Conservation (phyloP, 2,888 invertebrate species). For the Eustalomyia histrio region DNA sequence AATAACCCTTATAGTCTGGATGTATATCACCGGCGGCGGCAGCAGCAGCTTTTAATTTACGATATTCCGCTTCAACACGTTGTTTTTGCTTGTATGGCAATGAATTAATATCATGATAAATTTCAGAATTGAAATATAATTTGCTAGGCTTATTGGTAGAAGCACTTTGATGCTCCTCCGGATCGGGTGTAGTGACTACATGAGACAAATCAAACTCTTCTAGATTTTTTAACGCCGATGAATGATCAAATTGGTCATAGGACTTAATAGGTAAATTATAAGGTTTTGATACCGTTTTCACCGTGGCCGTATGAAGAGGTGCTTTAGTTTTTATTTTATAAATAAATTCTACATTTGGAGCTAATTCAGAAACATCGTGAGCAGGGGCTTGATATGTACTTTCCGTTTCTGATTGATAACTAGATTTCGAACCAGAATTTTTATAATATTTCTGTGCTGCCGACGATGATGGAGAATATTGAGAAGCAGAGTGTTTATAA, state of each 20-base stretch:
- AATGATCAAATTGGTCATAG: conserved; percentile 77
- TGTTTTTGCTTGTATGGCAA: conserved; percentile 75
- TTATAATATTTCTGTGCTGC: conserved; percentile 51
- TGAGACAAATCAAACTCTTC: conserved; percentile 78
- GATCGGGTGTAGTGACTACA: conserved; percentile 72
- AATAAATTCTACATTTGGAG: conserved; percentile 78
- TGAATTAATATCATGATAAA: conserved; percentile 79
- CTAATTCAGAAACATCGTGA: conserved; percentile 71
- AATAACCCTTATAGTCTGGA: conserved; percentile 75
- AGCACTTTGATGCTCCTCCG: conserved; percentile 65
- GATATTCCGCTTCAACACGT: conserved; percentile 62
- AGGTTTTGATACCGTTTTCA: conserved; percentile 76
- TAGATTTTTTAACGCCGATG: conserved; percentile 76
- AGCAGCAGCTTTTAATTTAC: conserved; percentile 67
- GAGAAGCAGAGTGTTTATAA: conserved; percentile 45
- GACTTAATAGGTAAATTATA: conserved; percentile 72
- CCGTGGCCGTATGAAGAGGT: conserved; percentile 76
- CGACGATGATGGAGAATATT: conserved; percentile 57
- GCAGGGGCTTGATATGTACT: conserved; percentile 72
- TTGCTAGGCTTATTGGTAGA: conserved; percentile 72
- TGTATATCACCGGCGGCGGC: conserved; percentile 65
- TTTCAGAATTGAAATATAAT: conserved; percentile 77
- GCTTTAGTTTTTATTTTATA: conserved; percentile 78
- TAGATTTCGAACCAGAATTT: conserved; percentile 49
- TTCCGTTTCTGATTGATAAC: conserved; percentile 72